Evolutionary conservation across 2,113 vertebrate genomes (phyloP).

Genomic region (Platysteira castanea): DNA sequence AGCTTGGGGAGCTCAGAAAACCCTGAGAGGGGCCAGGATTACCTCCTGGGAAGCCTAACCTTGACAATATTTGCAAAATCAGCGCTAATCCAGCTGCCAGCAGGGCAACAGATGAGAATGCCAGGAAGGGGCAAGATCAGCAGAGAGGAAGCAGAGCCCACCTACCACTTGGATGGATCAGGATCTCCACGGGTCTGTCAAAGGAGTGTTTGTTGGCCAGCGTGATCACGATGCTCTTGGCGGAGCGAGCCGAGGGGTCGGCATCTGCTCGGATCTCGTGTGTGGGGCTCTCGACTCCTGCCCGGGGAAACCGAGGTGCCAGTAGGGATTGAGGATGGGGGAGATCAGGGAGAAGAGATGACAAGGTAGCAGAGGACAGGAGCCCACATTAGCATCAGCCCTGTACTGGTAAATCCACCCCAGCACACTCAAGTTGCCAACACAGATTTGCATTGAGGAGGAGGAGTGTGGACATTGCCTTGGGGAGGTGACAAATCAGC

Average conservation of each 20-base stretch:
- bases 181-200: conserved; percentile 89
- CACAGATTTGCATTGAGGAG: background rate
- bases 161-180: conserved; percentile 92
- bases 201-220: conserved; percentile 93
- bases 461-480: background rate
- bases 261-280: conserved; percentile 92
- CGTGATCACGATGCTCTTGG: conserved; percentile 86
- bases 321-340: background rate
- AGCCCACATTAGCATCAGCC: background rate
- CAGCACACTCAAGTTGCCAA: background rate
- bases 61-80: background rate
- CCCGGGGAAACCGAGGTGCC: background rate
- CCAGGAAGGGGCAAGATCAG: background rate
- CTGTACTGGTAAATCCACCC: background rate
- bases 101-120: background rate
- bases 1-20: background rate
- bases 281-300: conserved; percentile 95
- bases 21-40: background rate
- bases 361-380: background rate
- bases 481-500: background rate
- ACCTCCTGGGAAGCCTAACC: background rate
- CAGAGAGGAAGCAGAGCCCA: background rate
- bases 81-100: background rate
- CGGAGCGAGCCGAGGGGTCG: conserved; percentile 83
- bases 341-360: background rate